Evolutionary conservation across 2,113 vertebrate species (phyloP).

Genomic region (Merops nubicus): DNA sequence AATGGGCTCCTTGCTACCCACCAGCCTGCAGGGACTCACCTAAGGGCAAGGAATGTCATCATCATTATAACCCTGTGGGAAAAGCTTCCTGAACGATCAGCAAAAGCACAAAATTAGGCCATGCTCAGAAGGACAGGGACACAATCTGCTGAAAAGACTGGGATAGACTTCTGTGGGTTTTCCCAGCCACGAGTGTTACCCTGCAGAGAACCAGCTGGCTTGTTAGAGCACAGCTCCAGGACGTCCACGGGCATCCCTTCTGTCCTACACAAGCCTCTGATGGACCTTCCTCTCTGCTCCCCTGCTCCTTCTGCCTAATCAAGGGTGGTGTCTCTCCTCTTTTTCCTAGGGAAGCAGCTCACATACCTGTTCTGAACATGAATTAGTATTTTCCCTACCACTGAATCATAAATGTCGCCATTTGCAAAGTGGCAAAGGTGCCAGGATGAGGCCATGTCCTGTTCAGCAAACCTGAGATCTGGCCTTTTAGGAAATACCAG

Average conservation of each 20-base stretch:
- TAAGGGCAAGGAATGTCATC: neutral
- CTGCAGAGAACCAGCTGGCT: neutral
- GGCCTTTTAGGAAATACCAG: neutral
- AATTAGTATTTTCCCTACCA: neutral
- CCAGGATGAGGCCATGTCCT: neutral
- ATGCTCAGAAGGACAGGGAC: neutral
- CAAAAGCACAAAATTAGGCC: neutral
- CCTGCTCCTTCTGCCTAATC: neutral
- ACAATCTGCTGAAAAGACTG: neutral
- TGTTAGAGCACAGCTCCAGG: neutral
- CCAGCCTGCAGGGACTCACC: neutral
- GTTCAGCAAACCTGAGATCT: neutral
- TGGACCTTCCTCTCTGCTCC: neutral
- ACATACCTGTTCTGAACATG: neutral
- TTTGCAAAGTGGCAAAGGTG: neutral
- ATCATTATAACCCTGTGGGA: neutral
- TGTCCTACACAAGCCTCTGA: neutral
- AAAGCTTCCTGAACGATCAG: neutral
- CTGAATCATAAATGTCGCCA: neutral
- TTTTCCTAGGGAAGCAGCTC: neutral
- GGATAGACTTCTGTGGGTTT: neutral
- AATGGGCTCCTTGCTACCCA: neutral
- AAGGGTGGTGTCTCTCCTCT: neutral
- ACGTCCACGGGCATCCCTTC: neutral
- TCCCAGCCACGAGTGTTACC: neutral